Conservation (phyloP, 1,140 invertebrate genomes). For the Drosophila oshimai region DNA sequence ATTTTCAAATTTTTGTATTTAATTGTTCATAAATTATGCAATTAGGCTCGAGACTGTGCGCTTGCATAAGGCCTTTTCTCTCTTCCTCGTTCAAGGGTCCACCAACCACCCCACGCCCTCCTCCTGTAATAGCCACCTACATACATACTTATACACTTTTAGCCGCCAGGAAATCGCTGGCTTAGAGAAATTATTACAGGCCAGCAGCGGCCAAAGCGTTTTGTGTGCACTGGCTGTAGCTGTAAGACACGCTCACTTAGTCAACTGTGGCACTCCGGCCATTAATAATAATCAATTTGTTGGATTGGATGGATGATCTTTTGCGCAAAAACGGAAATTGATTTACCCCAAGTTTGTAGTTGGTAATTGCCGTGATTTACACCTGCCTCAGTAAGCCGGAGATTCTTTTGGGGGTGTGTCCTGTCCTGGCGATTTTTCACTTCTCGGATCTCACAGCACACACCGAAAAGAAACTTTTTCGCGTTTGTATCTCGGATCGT, state of each 20-base stretch:
- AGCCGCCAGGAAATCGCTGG: constrained; percentile 45
- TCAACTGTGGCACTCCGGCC: constrained; percentile 27
- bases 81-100: constrained; percentile 14
- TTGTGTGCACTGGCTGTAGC: not conserved
- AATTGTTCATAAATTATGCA: constrained; percentile 40
- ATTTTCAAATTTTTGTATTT: constrained; percentile 14
- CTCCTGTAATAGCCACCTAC: not conserved
- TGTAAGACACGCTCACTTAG: constrained; percentile 61
- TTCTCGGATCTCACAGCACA: constrained; percentile 25
- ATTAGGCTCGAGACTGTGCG: constrained; percentile 11
- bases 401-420: not conserved
- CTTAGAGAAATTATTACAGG: constrained; percentile 36
- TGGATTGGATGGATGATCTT: constrained; percentile 37
- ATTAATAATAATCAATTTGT: constrained; percentile 54
- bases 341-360: constrained; percentile 54
- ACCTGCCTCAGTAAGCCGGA: constrained; percentile 49
- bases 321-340: constrained; percentile 59
- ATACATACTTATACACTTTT: not conserved
- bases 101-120: not conserved
- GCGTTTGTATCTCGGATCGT: constrained; percentile 82
- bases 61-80: constrained; percentile 46
- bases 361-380: constrained; percentile 51
- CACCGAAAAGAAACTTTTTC: constrained; percentile 78
- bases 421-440: constrained; percentile 24
- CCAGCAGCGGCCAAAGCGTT: constrained; percentile 11